Base-by-base conservation (phyloP, 1,140 invertebrate genomes). In the Lepidotrigona ventralis region DNA sequence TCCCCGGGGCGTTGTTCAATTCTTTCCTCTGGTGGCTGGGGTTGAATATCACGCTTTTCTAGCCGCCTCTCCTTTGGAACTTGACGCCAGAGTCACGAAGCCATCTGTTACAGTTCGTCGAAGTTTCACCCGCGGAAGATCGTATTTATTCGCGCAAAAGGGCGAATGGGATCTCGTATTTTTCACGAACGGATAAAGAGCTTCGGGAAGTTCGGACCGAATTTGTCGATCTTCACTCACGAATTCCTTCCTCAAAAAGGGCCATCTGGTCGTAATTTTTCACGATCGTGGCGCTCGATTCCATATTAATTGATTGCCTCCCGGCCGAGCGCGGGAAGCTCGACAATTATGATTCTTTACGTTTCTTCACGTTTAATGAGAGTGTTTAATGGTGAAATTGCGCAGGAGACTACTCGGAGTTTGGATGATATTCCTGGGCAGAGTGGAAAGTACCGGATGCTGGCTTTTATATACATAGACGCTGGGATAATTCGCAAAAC, bases 31-130 rank as follows among this genome's bases (percentile, higher is more conserved):
- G 33, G 70, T 60, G 23, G 66, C 77, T 33, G 66, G 79, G 74
- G 56, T 33, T 83, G 64, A 53, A 81, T 88, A 72, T 79, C 86
- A 68, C 53, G 63, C 70, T 66, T 58, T 85, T 76, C 64, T 64
- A 70, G 29, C 23, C 19, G 73, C 19, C 73, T 78, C 23, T 14
- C 58, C 66, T 12, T n/a, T 23, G 64, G 60, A 88, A 88, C 77
- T 88, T 88, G 87, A 88, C 80, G 84, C 77, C 68, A 77, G 64
- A 88, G 86, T 88, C 86, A 88, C 84, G 87, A n/a, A 88, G 69
- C 87, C 87, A 88, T 88, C 86, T 88, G 84, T 88, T 88, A 88
- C 84, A 83, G 76, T 88, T 88, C 73, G 83, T 46, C 72, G 68
- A 78, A 88, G 68, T 88, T 88, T 83, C 56, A 58, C 26, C 64